Percentiles rank a stretch among this genome's conserved stretches.
phyloP scores from a whole-genome alignment of 1,140 invertebrate species.

The Penaeus indicus region DNA sequence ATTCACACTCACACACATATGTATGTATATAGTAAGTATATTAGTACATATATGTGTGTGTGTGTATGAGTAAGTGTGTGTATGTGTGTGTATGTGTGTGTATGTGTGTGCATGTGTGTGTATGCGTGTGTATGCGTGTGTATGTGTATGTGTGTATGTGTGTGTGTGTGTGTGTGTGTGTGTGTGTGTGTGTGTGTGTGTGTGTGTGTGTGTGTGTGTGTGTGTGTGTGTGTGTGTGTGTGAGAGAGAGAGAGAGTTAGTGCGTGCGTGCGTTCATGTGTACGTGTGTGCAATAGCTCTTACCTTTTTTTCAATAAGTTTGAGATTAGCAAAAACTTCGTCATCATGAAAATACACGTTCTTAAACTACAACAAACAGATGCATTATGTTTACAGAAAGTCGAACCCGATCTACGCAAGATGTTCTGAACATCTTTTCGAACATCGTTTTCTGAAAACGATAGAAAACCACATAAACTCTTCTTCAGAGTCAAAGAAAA shows the following conservation, averaged over 20 bases:
- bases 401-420: too few relatives aligned
- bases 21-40: neutral
- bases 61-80: neutral
- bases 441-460: too few relatives aligned
- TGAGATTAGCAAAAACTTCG: too few relatives aligned
- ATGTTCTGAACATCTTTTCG: too few relatives aligned
- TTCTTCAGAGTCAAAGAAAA: too few relatives aligned
- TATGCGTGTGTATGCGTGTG: neutral
- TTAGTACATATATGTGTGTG: neutral
- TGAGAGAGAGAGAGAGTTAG: neutral
- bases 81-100: neutral
- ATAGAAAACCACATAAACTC: too few relatives aligned
- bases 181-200: neutral
- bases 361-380: too few relatives aligned
- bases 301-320: too few relatives aligned
- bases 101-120: neutral
- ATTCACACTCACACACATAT: neutral
- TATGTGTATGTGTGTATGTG: neutral
- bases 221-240: neutral
- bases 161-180: neutral
- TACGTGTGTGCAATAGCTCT: neutral
- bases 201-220: neutral
- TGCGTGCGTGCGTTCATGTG: neutral
- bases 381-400: too few relatives aligned
- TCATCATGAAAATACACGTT: too few relatives aligned